Base-by-base conservation (phyloP, 2,888 invertebrate genomes). In the Nomada fucata region DNA sequence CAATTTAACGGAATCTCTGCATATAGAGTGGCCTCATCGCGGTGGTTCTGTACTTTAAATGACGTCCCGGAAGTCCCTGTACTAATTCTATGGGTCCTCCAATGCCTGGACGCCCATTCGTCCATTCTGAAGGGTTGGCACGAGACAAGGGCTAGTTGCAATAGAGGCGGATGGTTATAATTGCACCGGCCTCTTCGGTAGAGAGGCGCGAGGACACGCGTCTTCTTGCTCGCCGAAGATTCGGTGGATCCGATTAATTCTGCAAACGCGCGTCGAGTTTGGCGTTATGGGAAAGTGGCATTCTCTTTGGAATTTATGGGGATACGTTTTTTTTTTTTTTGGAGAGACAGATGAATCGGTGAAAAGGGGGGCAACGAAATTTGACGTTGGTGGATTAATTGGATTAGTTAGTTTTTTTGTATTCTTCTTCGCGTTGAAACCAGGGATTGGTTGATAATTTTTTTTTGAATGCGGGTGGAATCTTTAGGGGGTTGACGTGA, bases 1-100 rank as follows among this genome's bases (percentile, higher is more conserved):
- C 90, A 89, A 91, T 91, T 90, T 91, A 90, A 89, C 91, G 91
- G 90, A 90, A 90, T 91, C 91, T 90, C 90, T 91, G 92, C 91
- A 91, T 91, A 91, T 89, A 91, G 90, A 91, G 90, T 89, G 90
- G 88, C 86, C 88, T 91, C 89, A 88, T 90, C 88, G 87, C 67
- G 84, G 79, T 81, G 85, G 81, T 82, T 86, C 83, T 79, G 82
- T 83, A 77, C 85, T 86, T 83, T 85, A 88, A 91, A 90, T 87
- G 90, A 90, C 89, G 86, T 85, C 87, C 89, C 89, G 89, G 84
- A 90, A 86, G 89, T 90, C 89, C 90, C 90, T 68, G 82, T 77
- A 82, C 88, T 90, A 90, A 90, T 90, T 89, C 88, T 88, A 88
- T 87, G 89, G 89, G 80, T 85, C 89, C 82, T 89, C 83, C 79